Conservation (phyloP, 2,113 vertebrate genomes). For the Mustelus asterias region DNA sequence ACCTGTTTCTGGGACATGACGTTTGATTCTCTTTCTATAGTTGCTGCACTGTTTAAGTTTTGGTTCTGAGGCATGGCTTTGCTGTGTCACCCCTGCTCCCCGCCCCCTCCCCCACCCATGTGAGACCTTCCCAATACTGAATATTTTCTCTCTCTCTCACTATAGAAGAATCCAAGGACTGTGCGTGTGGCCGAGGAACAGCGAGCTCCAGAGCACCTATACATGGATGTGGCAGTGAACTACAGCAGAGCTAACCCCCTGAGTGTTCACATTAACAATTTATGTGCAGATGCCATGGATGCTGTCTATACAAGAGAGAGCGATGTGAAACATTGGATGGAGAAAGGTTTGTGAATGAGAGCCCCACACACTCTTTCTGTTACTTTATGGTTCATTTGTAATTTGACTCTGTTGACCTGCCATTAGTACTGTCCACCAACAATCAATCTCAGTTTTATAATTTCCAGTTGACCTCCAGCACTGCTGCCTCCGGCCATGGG, state of each 20-base stretch:
- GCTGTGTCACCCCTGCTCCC: background rate
- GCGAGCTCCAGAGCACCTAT: conserved; percentile 70
- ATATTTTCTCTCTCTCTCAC: background rate
- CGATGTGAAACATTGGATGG: conserved; percentile 84
- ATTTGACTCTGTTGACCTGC: background rate
- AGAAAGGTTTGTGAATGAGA: conserved; percentile 58
- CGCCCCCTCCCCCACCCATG: too few relatives aligned
- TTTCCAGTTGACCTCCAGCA: background rate
- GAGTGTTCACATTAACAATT: conserved; percentile 80
- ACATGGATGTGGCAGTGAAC: conserved; percentile 80
- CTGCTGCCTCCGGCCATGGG: too few relatives aligned
- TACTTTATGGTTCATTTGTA: background rate
- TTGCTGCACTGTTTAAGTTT: background rate
- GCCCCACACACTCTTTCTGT: background rate
- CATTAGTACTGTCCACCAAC: background rate
- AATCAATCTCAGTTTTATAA: background rate
- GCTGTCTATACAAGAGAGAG: conserved; percentile 81
- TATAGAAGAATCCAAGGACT: conserved; percentile 83
- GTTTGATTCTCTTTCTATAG: background rate
- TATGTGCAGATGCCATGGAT: conserved; percentile 82
- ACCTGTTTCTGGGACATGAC: background rate
- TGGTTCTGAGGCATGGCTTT: background rate
- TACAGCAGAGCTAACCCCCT: conserved; percentile 78
- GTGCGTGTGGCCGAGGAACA: conserved; percentile 84
- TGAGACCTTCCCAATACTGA: too few relatives aligned